Conservation (phyloP, 2,797 vertebrate genomes). For the Galaxias olidus region DNA sequence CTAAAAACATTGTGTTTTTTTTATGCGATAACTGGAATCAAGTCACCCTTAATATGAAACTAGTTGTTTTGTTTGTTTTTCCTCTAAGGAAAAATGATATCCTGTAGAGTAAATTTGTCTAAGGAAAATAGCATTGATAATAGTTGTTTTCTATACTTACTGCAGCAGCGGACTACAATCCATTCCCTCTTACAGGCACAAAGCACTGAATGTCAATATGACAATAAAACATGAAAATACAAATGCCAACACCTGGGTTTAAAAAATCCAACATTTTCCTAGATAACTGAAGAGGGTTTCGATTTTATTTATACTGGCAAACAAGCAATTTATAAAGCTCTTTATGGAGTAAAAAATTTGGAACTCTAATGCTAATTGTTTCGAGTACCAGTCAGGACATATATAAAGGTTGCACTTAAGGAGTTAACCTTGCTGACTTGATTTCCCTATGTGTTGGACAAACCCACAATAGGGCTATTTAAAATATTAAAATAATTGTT, state of each 20-base stretch:
- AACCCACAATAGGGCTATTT: slow-evolving; percentile 64
- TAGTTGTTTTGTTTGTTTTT: slow-evolving; percentile 78
- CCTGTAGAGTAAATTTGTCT: slow-evolving; percentile 93
- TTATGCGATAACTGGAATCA: slow-evolving; percentile 73
- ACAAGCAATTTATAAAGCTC: slow-evolving; percentile 53
- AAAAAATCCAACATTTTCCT: slow-evolving; percentile 70
- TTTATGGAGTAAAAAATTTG: slow-evolving; percentile 59
- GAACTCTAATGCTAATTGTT: slow-evolving; percentile 55
- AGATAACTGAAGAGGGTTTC: slow-evolving; percentile 56
- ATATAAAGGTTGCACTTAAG: slow-evolving; percentile 73
- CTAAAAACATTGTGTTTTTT: slow-evolving; percentile 80
- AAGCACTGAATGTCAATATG: slow-evolving; percentile 87
- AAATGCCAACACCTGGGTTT: slow-evolving; percentile 65
- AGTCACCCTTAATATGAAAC: slow-evolving; percentile 84
- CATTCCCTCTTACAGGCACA: slow-evolving; percentile 76
- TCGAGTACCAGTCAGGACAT: slow-evolving; percentile 51
- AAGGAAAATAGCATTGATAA: slow-evolving; percentile 75
- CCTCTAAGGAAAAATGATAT: slow-evolving; percentile 88
- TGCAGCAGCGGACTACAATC: slow-evolving; percentile 94
- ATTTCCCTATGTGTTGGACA: slow-evolving; percentile 68
- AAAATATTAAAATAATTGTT: slow-evolving; percentile 73
- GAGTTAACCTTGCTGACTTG: slow-evolving; percentile 65
- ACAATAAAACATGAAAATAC: slow-evolving; percentile 68
- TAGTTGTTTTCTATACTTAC: slow-evolving; percentile 67
- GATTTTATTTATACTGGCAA: slow-evolving; percentile 59